Base-by-base conservation (phyloP, 1,140 invertebrate species). In the Hestina assimilis region DNA sequence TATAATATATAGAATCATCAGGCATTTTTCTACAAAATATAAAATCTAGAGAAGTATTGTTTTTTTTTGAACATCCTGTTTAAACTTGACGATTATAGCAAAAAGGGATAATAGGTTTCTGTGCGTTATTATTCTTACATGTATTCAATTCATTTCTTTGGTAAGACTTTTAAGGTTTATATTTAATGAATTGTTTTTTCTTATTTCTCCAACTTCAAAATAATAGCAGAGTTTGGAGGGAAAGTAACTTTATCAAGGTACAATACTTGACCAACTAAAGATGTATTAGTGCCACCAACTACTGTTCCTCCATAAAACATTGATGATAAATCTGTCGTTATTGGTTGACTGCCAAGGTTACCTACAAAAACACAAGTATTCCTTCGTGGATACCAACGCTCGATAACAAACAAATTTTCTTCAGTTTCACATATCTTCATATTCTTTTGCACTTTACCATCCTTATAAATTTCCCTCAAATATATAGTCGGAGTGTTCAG, bases 291-390 rank as follows among this genome's bases (percentile, higher is more conserved):
- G 17, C 91, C 91, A 23, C 93, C 91, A 24, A 95, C 89, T 12
- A 94, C 90, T n/a, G 90, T 89, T 2, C 95, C 95, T 41, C 93
- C 93, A 64, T 95, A 96, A 74, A 93, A 94, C 68, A 93, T 90
- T 1, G 90, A 90, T 0, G 94, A 94, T 7, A 95, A 89, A 84
- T 95, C 94, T 46, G 92, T 91, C 0, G 87, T 90, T 31, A 93
- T 89, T 6, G 84, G 85, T 2, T 70, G 69, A 7, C 73, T 84
- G 0, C 93, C 93, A 4, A 95, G 84, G 87, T 95, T 95, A 1
- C 91, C 91, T 0, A 95, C 90, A 35, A 94, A 91, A 1, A 94
- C 92, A 65, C 92, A 95, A 1, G 93, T 92, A 69, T 94, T 93
- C 46, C 94, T 90, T 11, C 95, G 89, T 3, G 94, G 94, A 80